Conservation (phyloP, 2,888 invertebrate species). For the Nomada fabriciana region DNA sequence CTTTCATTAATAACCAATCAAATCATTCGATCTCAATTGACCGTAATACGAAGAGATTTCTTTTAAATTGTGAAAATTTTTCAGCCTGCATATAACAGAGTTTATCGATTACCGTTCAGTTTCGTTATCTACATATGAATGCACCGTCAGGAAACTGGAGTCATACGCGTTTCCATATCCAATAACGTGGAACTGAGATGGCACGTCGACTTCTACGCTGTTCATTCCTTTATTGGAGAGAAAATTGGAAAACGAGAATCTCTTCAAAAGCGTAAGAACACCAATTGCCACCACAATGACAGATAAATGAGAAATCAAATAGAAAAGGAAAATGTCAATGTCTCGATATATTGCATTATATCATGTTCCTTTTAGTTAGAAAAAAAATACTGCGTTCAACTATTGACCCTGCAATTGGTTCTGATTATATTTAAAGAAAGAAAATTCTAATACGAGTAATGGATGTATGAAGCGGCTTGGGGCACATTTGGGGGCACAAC, state of each 20-base stretch:
- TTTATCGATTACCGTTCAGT: slow-evolving; percentile 47
- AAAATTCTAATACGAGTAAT: too few species aligned
- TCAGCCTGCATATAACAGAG: background rate
- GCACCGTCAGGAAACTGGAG: slow-evolving; percentile 38
- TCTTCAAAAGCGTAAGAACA: background rate
- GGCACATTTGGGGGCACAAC: too few species aligned
- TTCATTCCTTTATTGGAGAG: slow-evolving; percentile 5
- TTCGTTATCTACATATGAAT: slow-evolving; percentile 41
- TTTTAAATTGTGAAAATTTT: slow-evolving; percentile 15
- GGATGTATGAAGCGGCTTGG: too few species aligned
- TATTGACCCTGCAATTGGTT: too few species aligned
- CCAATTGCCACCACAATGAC: background rate
- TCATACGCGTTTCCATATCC: slow-evolving; percentile 26
- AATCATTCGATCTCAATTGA: background rate
- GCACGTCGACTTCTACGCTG: slow-evolving; percentile 18
- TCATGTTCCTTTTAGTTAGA: too few species aligned
- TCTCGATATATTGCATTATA: too few species aligned
- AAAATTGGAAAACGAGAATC: background rate
- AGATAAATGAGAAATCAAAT: too few species aligned
- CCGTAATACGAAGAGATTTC: slow-evolving; percentile 4
- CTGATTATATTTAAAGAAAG: too few species aligned
- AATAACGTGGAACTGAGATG: slow-evolving; percentile 34
- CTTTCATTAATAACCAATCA: too few species aligned
- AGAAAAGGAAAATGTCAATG: too few species aligned
- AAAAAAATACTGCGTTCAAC: too few species aligned